These are phyloP conservation scores for Papilio demoleus DNA, from an alignment of 2,888 invertebrate genomes.

Conservation along the genomic window DNA sequence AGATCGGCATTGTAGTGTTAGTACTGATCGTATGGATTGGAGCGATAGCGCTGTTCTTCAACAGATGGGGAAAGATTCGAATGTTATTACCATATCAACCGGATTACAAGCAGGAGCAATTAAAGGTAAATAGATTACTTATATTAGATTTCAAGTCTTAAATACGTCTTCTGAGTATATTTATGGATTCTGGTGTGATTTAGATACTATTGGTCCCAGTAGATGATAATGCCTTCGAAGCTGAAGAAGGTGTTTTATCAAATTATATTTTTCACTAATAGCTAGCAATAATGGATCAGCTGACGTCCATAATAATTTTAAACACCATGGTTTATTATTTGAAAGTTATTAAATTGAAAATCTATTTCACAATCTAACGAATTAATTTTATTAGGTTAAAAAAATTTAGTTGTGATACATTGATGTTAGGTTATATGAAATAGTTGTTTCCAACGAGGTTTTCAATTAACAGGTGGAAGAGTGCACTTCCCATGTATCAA, in stretches of 20 bases:
- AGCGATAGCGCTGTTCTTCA: conserved; percentile 94
- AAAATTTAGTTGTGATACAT: conserved; percentile 3
- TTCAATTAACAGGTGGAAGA: conserved; percentile 67
- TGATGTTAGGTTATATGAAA: conserved; percentile 8
- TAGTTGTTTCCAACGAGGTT: conserved; percentile 35
- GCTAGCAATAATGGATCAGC: not conserved
- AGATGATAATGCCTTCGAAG: not conserved
- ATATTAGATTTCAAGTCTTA: not conserved
- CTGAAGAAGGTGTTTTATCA: not conserved
- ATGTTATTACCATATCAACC: conserved; percentile 96
- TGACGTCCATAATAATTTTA: not conserved
- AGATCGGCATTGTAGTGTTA: conserved; percentile 93
- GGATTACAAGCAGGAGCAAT: conserved; percentile 94
- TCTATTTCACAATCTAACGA: not conserved
- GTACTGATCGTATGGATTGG: conserved; percentile 93
- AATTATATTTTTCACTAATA: not conserved
- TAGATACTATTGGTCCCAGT: not conserved
- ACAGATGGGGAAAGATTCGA: conserved; percentile 94
- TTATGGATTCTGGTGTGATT: not conserved
- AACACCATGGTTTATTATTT: not conserved
- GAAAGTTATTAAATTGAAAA: not conserved
- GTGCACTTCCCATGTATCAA: conserved; percentile 63
- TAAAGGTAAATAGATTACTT: conserved; percentile 81
- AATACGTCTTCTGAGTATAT: not conserved
- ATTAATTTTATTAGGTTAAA: not conserved